Percentiles rank a stretch among this genome's conserved stretches.
These are phyloP conservation scores for Gymnocheta viridis DNA, from an alignment of 2,888 invertebrate genomes.

Conservation along the genomic window DNA sequence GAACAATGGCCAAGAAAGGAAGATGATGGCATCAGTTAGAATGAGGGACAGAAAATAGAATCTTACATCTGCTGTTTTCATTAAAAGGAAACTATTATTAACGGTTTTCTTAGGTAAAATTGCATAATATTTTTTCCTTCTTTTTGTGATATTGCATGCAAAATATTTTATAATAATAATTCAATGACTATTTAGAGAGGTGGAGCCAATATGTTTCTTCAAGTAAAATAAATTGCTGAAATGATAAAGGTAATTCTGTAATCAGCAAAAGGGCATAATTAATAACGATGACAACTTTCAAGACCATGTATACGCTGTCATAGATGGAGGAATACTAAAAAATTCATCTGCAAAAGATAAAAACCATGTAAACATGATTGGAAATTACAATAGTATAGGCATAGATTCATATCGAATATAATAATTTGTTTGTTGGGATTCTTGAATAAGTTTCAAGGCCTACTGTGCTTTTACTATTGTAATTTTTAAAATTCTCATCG, in stretches of 20 bases:
- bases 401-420: no score
- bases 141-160: conserved; percentile 22
- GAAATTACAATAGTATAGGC: no score
- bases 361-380: no score
- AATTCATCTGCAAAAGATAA: no score
- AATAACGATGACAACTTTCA: no score
- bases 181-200: conserved; percentile 32
- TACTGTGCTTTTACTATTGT: no score
- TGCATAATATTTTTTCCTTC: conserved; percentile 20
- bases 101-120: conserved; percentile 39
- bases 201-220: background rate
- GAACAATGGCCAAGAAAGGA: conserved; percentile 54
- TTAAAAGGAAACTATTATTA: background rate
- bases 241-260: conserved; percentile 29
- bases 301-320: no score
- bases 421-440: no score
- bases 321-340: no score
- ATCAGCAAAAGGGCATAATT: no score
- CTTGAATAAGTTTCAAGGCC: no score
- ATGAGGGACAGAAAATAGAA: conserved; percentile 6
- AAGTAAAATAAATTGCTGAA: background rate
- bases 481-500: no score
- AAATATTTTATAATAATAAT: conserved; percentile 34
- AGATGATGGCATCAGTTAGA: conserved; percentile 54
- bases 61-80: conserved; percentile 56